phyloP scores from a whole-genome alignment of 2,797 vertebrate genomes.

The Hydrocynus forskahlii region DNA sequence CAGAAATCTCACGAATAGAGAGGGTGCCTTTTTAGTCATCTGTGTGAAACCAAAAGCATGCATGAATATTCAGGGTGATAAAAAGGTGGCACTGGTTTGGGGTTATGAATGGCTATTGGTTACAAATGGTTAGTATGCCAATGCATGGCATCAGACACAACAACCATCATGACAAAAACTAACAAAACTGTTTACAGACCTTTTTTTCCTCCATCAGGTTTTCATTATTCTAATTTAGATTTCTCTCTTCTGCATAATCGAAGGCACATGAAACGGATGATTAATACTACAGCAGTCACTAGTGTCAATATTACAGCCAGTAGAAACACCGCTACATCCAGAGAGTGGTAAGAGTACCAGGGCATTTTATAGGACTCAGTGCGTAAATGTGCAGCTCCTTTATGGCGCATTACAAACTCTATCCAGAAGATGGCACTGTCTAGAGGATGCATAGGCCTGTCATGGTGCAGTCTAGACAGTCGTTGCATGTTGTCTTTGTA shows the following conservation, averaged over 20 bases:
- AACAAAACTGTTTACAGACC: neutral
- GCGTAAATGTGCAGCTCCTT: slow-evolving; percentile 73
- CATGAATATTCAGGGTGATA: no score
- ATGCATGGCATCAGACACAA: no score
- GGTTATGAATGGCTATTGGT: no score
- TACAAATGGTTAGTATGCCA: no score
- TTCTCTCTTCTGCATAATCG: slow-evolving; percentile 67
- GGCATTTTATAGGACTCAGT: slow-evolving; percentile 76
- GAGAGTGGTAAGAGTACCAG: slow-evolving; percentile 74
- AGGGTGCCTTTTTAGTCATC: no score
- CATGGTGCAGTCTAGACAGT: slow-evolving; percentile 71
- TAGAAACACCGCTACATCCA: slow-evolving; percentile 70
- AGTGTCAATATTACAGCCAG: slow-evolving; percentile 49
- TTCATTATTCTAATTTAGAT: slow-evolving; percentile 69
- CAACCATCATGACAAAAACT: no score
- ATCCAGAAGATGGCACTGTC: slow-evolving; percentile 74
- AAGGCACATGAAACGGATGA: slow-evolving; percentile 62
- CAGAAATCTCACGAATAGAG: no score
- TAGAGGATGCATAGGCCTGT: slow-evolving; percentile 66
- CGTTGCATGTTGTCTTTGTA: slow-evolving; percentile 72
- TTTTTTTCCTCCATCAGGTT: neutral
- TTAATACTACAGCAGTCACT: slow-evolving; percentile 42
- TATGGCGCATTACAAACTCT: slow-evolving; percentile 76
- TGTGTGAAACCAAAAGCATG: no score
- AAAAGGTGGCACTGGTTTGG: no score